Evolutionary conservation across 2,888 invertebrate species (phyloP).

Genomic region (Phania funesta): DNA sequence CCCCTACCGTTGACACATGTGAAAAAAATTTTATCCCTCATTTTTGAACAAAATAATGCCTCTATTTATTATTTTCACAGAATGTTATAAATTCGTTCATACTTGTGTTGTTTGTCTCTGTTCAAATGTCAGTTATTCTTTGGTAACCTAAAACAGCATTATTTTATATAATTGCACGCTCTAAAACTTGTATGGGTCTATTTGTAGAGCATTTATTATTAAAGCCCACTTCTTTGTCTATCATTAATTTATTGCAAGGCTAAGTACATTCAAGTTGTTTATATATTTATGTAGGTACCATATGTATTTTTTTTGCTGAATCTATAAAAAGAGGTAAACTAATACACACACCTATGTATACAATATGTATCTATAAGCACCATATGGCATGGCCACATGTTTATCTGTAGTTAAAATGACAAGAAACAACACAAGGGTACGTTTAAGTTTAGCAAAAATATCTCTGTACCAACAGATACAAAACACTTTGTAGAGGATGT

Average conservation of each 20-base stretch:
- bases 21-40: too few relatives aligned
- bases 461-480: constrained; percentile 25
- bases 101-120: background rate
- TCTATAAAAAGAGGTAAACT: constrained; percentile 24
- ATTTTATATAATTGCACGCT: constrained; percentile 50
- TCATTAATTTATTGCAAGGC: constrained; percentile 60
- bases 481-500: constrained; percentile 16
- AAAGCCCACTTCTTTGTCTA: constrained; percentile 54
- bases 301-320: background rate
- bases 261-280: constrained; percentile 31
- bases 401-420: constrained; percentile 43
- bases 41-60: background rate
- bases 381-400: constrained; percentile 52
- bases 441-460: constrained; percentile 40
- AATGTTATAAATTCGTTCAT: constrained; percentile 7
- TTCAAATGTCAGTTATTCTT: constrained; percentile 20
- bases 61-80: constrained; percentile 10
- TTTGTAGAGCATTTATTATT: constrained; percentile 47
- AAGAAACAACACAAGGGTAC: constrained; percentile 33
- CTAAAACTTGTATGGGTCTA: constrained; percentile 39
- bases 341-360: background rate
- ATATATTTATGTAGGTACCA: background rate
- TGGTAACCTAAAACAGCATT: constrained; percentile 24
- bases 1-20: too few relatives aligned
- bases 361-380: background rate